Evolutionary conservation across 2,888 invertebrate species (phyloP), one percentile per base, ranked within the genome.

Genomic region (Villa cingulata): DNA sequence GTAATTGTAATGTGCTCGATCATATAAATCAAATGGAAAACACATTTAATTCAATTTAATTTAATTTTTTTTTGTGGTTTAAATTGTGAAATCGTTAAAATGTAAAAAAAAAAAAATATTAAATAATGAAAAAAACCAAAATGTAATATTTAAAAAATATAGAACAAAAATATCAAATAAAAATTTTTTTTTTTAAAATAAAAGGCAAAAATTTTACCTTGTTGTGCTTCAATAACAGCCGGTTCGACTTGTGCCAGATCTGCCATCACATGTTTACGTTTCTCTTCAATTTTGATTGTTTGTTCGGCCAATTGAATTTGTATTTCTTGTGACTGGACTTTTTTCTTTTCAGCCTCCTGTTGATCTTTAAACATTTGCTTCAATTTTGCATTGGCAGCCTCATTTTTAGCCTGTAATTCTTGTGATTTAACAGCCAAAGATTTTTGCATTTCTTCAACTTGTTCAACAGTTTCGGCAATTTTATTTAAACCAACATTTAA

Each of bases 351-450:
- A 2, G 98, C 98, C 68, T 97, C 96, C 62, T 97, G 96, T 68
- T 97, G 96, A 71, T 97, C 94, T 73, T 94, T 94, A 42, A 97
- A 89, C 98, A 99, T 99, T 70, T 99, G 96, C 56, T 91, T 85
- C 43, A 99, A 75, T 71, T 99, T 99, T n/a, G 91, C 89, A 68
- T 98, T 99, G 45, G 98, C 98, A 3, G 96, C 94, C 65, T 94
- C 92, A 65, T 98, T 98, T 73, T 99, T 99, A 38, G 91, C 89
- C 76, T 95, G 92, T 19, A 90, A 69, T 70, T 89, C 88, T 73
- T 86, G 86, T 48, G 92, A 88, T 71, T 99, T 99, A 42, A 96
- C 87, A 41, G 95, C 96, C 50, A 99, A 77, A 50, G 95, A 95
- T 71, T 95, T 96, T 67, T 98, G 98, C 84, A 99, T 90, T 66